Evolutionary conservation across 53 echinoderm and acorn worm genomes (phyloP).

Genomic region (Echinarachnius parma): DNA sequence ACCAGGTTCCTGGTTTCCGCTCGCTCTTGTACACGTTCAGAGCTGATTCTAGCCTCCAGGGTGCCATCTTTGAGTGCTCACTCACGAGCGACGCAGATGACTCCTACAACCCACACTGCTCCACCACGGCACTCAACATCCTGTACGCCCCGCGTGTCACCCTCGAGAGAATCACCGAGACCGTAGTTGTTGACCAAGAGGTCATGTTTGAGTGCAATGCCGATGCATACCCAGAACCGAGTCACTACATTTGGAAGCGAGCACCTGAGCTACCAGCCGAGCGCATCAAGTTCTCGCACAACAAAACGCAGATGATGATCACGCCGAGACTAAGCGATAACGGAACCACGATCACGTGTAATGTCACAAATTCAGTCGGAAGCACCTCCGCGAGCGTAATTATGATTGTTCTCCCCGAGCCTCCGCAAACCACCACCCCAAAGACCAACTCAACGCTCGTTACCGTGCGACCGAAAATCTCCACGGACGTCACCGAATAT

Average conservation of each 20-base stretch:
- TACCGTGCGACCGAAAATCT: slow-evolving; percentile 27
- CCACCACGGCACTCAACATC: slow-evolving; percentile 56
- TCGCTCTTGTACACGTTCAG: slow-evolving; percentile 64
- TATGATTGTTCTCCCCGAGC: slow-evolving; percentile 16
- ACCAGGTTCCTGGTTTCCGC: slow-evolving; percentile 56
- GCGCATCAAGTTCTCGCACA: slow-evolving; percentile 25
- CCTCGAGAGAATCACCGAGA: slow-evolving; percentile 36
- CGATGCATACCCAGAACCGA: slow-evolving; percentile 63
- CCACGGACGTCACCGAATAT: background rate
- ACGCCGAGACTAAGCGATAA: slow-evolving; percentile 48
- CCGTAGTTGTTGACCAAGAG: slow-evolving; percentile 41
- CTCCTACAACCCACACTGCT: slow-evolving; percentile 57
- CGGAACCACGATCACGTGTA: slow-evolving; percentile 65
- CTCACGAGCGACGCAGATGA: slow-evolving; percentile 57
- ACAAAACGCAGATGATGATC: slow-evolving; percentile 55
- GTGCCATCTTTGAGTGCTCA: slow-evolving; percentile 76
- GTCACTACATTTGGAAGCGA: slow-evolving; percentile 58
- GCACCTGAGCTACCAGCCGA: slow-evolving; percentile 45
- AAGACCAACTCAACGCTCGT: slow-evolving; percentile 21
- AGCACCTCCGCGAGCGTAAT: slow-evolving; percentile 38
- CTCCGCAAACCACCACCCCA: slow-evolving; percentile 32
- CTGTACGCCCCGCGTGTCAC: slow-evolving; percentile 57
- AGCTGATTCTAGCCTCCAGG: slow-evolving; percentile 48
- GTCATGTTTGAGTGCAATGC: slow-evolving; percentile 61
- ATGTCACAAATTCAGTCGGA: slow-evolving; percentile 73